These are phyloP conservation scores for Odontesthes bonariensis DNA, from an alignment of 2,113 vertebrate species.

Conservation along the genomic window DNA sequence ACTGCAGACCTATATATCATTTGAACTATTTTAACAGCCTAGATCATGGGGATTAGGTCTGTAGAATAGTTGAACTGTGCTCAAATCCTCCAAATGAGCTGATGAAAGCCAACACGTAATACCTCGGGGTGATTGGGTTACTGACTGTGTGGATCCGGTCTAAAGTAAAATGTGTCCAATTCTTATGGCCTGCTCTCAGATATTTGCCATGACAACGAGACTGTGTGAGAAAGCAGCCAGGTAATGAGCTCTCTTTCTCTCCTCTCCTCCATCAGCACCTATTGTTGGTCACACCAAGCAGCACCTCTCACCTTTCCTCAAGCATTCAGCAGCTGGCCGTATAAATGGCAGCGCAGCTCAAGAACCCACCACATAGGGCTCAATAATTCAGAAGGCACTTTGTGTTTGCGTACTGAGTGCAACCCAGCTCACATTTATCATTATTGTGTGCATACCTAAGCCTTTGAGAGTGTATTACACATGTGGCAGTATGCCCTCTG, in stretches of 20 bases:
- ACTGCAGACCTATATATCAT: too few relatives aligned
- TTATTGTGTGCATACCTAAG: slow-evolving; percentile 36
- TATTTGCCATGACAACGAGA: too few relatives aligned
- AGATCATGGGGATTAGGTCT: too few relatives aligned
- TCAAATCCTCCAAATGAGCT: too few relatives aligned
- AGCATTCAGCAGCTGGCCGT: slow-evolving; percentile 76
- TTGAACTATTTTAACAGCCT: too few relatives aligned
- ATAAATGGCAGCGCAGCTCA: slow-evolving; percentile 65
- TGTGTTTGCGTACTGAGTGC: slow-evolving; percentile 43
- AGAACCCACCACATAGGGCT: slow-evolving; percentile 59
- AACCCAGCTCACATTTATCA: slow-evolving; percentile 43
- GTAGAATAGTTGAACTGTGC: too few relatives aligned
- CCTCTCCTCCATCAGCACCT: slow-evolving; percentile 63
- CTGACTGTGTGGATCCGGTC: too few relatives aligned
- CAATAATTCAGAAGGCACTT: slow-evolving; percentile 81
- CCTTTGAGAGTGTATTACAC: slow-evolving; percentile 30
- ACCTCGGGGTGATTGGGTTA: too few relatives aligned
- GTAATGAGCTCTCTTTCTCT: background rate
- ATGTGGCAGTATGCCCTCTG: slow-evolving; percentile 15
- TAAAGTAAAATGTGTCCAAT: too few relatives aligned
- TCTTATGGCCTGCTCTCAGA: too few relatives aligned
- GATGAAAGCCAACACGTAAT: too few relatives aligned
- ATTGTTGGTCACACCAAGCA: slow-evolving; percentile 67
- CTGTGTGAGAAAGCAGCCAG: background rate
- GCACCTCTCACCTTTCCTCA: slow-evolving; percentile 81